Conservation (phyloP, 2,888 invertebrate genomes). For the Zhengitettix transpicula region DNA sequence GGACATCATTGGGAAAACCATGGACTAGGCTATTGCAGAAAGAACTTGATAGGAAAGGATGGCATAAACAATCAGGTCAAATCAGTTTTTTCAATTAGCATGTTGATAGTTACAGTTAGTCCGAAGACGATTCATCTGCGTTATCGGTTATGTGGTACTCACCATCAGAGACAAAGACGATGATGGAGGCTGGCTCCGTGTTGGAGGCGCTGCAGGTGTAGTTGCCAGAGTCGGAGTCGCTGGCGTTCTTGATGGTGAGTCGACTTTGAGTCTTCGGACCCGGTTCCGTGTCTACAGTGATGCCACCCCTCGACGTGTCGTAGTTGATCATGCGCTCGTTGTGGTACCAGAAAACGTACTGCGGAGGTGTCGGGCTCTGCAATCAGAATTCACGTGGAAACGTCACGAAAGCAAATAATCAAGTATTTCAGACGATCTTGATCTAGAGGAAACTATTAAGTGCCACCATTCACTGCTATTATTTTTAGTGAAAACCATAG, state of each 20-base stretch:
- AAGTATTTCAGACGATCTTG: background rate
- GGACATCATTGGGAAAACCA: too few species aligned
- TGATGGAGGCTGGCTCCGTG: slow-evolving; percentile 76
- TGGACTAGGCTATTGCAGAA: too few species aligned
- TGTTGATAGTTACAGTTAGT: too few species aligned
- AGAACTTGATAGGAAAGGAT: too few species aligned
- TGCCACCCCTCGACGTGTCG: slow-evolving; percentile 66
- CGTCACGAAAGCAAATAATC: background rate
- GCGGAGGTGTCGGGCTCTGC: slow-evolving; percentile 81
- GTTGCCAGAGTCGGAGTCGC: slow-evolving; percentile 75
- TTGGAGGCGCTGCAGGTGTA: slow-evolving; percentile 82
- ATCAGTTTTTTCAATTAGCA: too few species aligned
- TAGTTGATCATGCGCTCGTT: slow-evolving; percentile 89
- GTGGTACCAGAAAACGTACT: slow-evolving; percentile 92
- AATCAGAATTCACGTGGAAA: slow-evolving; percentile 19
- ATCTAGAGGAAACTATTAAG: too few species aligned
- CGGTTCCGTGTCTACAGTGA: slow-evolving; percentile 67
- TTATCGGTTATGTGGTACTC: slow-evolving; percentile 21
- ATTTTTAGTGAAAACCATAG: too few species aligned
- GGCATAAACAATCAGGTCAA: too few species aligned
- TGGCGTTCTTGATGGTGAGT: slow-evolving; percentile 66
- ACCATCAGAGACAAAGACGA: slow-evolving; percentile 84
- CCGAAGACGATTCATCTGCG: background rate
- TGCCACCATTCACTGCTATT: too few species aligned
- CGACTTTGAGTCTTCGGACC: slow-evolving; percentile 73